Percentiles rank a stretch among this genome's conserved stretches.
phyloP scores from a whole-genome alignment of 1,140 invertebrate species.

The Oncopeltus fasciatus region DNA sequence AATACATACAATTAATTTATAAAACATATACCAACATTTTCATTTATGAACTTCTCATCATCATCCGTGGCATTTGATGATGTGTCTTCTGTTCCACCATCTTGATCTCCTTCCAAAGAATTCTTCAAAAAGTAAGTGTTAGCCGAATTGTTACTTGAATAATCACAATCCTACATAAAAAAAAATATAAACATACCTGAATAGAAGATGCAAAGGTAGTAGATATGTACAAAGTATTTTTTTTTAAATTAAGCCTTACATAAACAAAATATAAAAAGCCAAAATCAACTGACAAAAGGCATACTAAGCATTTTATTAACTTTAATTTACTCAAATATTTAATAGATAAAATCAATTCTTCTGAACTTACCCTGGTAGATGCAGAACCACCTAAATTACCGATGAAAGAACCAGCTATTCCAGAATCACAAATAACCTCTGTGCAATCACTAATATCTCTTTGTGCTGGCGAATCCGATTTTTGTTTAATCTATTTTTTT shows the following conservation, averaged over 20 bases:
- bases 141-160: slow-evolving; percentile 15
- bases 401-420: slow-evolving; percentile 27
- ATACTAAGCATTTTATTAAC: no score
- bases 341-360: no score
- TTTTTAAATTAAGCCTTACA: neutral
- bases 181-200: neutral
- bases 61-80: slow-evolving; percentile 11
- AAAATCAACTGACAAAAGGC: neutral
- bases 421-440: slow-evolving; percentile 27
- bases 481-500: neutral
- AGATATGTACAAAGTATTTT: neutral
- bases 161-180: slow-evolving; percentile 1
- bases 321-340: no score
- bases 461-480: neutral
- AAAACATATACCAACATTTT: neutral
- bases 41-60: slow-evolving; percentile 13
- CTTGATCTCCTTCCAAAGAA: neutral
- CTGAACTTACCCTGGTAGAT: neutral
- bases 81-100: slow-evolving; percentile 7
- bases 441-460: neutral
- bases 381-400: slow-evolving; percentile 10
- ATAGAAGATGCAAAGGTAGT: neutral
- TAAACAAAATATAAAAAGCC: neutral
- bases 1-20: no score
- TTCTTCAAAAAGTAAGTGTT: slow-evolving; percentile 15